Evolutionary conservation across 1,140 invertebrate species (phyloP), one percentile per base, ranked within the genome.

Genomic region (Oryctes rhinoceros): DNA sequence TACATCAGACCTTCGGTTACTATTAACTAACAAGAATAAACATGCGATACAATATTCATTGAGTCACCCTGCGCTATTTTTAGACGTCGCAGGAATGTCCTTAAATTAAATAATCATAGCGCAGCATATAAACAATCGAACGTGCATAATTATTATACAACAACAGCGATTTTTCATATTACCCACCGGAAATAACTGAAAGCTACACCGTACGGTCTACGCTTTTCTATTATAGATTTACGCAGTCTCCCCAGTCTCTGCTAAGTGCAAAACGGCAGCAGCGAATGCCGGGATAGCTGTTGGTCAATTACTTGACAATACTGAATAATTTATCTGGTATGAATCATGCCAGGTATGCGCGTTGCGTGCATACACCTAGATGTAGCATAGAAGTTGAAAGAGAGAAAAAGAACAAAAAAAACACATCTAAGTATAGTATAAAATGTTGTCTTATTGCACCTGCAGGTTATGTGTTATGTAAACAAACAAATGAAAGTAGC

Each of bases 141-240:
- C 53, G 53, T 59, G 53, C 53, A 59, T 59, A 59, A 59, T 59
- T 59, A 59, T 59, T 59, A 59, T 59, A 59, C 53, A 59, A 59
- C 53, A 59, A 18, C 53, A 59, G 53, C 53, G 18, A 13, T 59
- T 59, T 44, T 59, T 59, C 53, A 59, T 59, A 59, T 59, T 59
- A 59, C 15, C 39, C 53, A 59, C 53, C 53, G 53, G 53, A 59
- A 59, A 59, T 59, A 59, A 59, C 53, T 59, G 53, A 59, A 59
- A 59, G 53, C 53, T 59, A 59, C 53, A 59, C 53, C 53, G 53
- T 59, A 59, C 53, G 18, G 53, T 59, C 53, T 18, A 59, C 53
- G 53, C 53, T 59, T 59, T 59, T 59, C 53, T 59, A 59, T 59
- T 59, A 59, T 18, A n/a, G 5, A 59, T 3, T 59, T 59, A 59